Evolutionary conservation across 2,797 vertebrate genomes (phyloP).

Genomic region (Tamandua tetradactyla): DNA sequence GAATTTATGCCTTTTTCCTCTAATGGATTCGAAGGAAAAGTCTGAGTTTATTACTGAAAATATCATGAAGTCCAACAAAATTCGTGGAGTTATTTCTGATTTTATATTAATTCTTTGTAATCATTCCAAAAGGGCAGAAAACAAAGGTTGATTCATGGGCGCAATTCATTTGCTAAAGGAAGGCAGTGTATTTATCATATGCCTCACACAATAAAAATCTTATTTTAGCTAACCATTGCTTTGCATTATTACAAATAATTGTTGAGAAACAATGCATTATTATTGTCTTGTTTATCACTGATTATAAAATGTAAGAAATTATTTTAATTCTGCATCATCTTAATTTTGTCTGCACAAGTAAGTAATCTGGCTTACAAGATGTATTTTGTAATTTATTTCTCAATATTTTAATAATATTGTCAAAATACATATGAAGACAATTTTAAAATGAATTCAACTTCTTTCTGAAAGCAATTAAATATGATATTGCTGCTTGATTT

Average conservation of each 20-base stretch:
- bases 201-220: not conserved
- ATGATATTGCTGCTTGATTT: not conserved
- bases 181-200: not conserved
- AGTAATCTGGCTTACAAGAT: not conserved
- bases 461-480: not conserved
- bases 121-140: not conserved
- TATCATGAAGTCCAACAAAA: not conserved
- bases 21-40: not conserved
- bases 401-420: not conserved
- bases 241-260: not conserved
- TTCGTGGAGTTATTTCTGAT: not conserved
- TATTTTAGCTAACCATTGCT: not conserved
- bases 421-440: not conserved
- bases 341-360: not conserved
- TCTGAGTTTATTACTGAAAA: slow-evolving; percentile 24
- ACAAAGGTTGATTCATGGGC: not conserved
- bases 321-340: not conserved
- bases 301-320: not conserved
- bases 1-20: not conserved
- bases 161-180: not conserved
- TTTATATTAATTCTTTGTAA: slow-evolving; percentile 2
- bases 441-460: not conserved
- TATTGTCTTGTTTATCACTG: not conserved
- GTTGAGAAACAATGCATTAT: not conserved
- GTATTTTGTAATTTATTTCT: slow-evolving; percentile 13